A percentile compares a stretch with the other conserved stretches of the same genome.
phyloP scores from a whole-genome alignment of 1,140 invertebrate species.

The Cydia amplana region DNA sequence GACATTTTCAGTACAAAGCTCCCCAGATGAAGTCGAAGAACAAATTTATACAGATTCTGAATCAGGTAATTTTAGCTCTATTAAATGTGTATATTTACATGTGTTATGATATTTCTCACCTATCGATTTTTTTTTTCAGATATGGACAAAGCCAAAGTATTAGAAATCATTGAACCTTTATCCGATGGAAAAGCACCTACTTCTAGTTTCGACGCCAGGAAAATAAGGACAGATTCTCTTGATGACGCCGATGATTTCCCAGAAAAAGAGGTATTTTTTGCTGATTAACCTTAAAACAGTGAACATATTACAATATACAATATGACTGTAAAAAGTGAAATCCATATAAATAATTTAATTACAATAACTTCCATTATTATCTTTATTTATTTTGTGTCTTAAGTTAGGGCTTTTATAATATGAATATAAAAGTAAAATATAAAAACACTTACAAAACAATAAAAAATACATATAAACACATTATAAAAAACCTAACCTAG shows the following conservation, averaged over 20 bases:
- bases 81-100: conserved; percentile 1
- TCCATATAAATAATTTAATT: conserved; percentile 3
- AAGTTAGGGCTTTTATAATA: no score
- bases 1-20: conserved; percentile 78
- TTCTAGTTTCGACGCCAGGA: conserved; percentile 74
- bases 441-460: no score
- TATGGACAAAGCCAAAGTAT: conserved; percentile 77
- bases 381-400: no score
- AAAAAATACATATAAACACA: no score
- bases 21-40: conserved; percentile 78
- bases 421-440: no score
- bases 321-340: not conserved
- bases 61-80: conserved; percentile 61
- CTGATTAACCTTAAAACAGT: not conserved
- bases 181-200: conserved; percentile 67
- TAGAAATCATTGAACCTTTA: conserved; percentile 77
- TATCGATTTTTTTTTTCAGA: conserved; percentile 55
- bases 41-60: conserved; percentile 79
- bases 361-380: no score
- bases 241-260: conserved; percentile 79
- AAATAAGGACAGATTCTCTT: conserved; percentile 75
- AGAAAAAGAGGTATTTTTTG: conserved; percentile 70
- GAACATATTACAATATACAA: not conserved
- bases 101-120: conserved; percentile 10
- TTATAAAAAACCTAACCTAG: no score